Conservation (phyloP, 1,140 invertebrate species). For the Thaumetopoea pityocampa region DNA sequence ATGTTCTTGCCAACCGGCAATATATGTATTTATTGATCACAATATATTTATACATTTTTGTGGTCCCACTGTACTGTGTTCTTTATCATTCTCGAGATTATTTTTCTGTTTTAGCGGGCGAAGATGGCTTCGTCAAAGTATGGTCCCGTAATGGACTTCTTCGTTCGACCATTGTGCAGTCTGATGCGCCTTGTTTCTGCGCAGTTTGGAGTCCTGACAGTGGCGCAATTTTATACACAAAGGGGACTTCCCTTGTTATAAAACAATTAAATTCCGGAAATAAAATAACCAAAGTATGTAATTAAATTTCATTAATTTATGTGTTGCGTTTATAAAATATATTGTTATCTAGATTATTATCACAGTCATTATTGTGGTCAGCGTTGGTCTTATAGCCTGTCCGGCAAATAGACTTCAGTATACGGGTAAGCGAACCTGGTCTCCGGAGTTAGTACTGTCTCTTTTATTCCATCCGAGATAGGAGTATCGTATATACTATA, state of each 20-base stretch:
- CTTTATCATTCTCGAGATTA: too few species aligned
- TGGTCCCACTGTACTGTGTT: background rate
- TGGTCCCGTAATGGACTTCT: conserved; percentile 98
- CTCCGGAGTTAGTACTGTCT: too few species aligned
- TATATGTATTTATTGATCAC: too few species aligned
- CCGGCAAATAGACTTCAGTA: too few species aligned
- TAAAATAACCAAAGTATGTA: conserved; percentile 86
- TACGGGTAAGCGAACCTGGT: too few species aligned
- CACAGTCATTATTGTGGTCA: background rate
- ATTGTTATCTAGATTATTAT: background rate
- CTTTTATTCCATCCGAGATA: too few species aligned
- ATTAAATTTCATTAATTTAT: conserved; percentile 1
- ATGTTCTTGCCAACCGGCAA: too few species aligned
- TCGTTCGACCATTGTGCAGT: conserved; percentile 91
- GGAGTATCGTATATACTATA: too few species aligned
- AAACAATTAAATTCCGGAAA: conserved; percentile 93
- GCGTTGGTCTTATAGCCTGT: too few species aligned
- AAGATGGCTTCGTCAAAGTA: conserved; percentile 97
- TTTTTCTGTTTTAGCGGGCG: conserved; percentile 90
- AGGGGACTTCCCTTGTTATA: conserved; percentile 88
- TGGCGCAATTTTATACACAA: conserved; percentile 89
- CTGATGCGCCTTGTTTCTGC: conserved; percentile 86
- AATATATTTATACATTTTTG: too few species aligned
- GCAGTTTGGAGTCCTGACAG: conserved; percentile 93
- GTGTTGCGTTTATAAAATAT: background rate